Evolutionary conservation across 2,113 vertebrate genomes (phyloP).

Genomic region (Notiomystis cincta): DNA sequence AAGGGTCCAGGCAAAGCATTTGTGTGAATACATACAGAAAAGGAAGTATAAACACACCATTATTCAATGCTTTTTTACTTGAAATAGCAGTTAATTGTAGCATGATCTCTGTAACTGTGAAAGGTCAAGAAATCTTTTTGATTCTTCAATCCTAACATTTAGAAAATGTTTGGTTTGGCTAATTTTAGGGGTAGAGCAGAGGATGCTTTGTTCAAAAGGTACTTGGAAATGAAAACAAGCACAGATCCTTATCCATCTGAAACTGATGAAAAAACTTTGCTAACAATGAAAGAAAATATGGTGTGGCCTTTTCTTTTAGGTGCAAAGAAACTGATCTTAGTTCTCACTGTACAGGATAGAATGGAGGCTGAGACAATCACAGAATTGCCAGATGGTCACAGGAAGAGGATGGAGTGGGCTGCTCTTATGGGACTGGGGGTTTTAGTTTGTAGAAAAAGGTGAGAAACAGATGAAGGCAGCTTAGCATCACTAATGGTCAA

Average conservation of each 20-base stretch:
- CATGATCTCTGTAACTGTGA: not conserved
- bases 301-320: not conserved
- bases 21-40: not conserved
- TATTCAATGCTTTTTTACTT: not conserved
- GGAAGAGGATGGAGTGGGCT: not conserved
- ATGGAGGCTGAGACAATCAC: not conserved
- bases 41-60: not conserved
- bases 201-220: not conserved
- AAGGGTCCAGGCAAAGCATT: not conserved
- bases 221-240: not conserved
- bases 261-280: not conserved
- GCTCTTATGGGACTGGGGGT: not conserved
- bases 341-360: not conserved
- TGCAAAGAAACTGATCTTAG: not conserved
- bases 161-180: not conserved
- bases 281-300: not conserved
- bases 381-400: not conserved
- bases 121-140: not conserved
- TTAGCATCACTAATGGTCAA: not conserved
- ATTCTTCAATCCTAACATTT: not conserved
- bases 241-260: not conserved
- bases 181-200: not conserved
- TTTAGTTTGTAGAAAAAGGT: not conserved
- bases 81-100: not conserved
- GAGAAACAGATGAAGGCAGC: not conserved